These are phyloP conservation scores for Hirtodrosophila trivittata DNA, from an alignment of 2,888 invertebrate species.

Conservation along the genomic window DNA sequence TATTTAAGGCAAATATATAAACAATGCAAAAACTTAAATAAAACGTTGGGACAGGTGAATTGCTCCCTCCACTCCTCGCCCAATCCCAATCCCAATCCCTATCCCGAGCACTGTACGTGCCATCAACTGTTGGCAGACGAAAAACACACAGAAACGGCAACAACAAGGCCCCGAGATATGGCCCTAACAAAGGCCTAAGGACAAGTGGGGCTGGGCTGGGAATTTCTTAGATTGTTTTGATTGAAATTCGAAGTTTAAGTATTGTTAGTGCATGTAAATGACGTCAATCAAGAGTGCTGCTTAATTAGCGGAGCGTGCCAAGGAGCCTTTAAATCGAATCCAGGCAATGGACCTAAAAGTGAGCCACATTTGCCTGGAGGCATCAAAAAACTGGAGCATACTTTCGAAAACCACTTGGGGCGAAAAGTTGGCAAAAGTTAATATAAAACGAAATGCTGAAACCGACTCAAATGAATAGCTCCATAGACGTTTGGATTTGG, in stretches of 20 bases:
- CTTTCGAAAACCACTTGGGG: constrained; percentile 19
- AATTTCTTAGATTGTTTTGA: constrained; percentile 46
- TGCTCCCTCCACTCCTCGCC: background rate
- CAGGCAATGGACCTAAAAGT: constrained; percentile 11
- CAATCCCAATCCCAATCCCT: too few species aligned
- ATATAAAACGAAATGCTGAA: constrained; percentile 19
- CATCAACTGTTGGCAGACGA: constrained; percentile 14
- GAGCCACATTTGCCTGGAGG: background rate
- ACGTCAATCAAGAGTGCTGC: constrained; percentile 47
- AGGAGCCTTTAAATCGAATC: constrained; percentile 28
- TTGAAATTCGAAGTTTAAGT: constrained; percentile 45
- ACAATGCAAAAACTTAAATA: constrained; percentile 70
- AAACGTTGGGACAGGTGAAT: constrained; percentile 43
- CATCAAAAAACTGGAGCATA: constrained; percentile 13
- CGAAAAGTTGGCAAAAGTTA: constrained; percentile 26
- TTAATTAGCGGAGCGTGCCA: constrained; percentile 54
- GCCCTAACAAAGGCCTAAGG: constrained; percentile 43
- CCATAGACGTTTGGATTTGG: constrained; percentile 46
- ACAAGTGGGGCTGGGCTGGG: background rate
- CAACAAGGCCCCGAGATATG: constrained; percentile 32
- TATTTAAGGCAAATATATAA: constrained; percentile 64
- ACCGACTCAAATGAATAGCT: constrained; percentile 35
- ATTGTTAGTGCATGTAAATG: constrained; percentile 60
- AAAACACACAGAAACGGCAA: constrained; percentile 29
- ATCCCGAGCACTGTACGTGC: background rate